Base-by-base conservation (phyloP, 2,888 invertebrate species). In the Acrobeloides nanus region DNA sequence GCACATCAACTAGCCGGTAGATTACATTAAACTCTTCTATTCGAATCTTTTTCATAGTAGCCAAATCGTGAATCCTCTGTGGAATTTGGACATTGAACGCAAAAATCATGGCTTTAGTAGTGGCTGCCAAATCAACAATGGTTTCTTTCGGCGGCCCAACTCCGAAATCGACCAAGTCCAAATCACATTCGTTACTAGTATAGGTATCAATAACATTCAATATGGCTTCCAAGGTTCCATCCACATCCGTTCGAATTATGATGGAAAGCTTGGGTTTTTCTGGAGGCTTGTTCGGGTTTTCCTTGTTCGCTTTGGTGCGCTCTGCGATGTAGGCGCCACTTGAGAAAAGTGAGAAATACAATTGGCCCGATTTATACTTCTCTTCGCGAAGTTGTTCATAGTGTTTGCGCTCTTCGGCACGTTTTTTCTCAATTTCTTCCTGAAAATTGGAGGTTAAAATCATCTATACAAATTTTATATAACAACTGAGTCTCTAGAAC, bases 141-240 rank as follows among this genome's bases (percentile, higher is more conserved):
- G 80, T 83, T 55, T 85, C 85, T 0, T 83, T 83, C 5, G 93
- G 81, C 35, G 83, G 81, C 0, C 97, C 97, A 2, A 97, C 86
- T 0, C 86, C 92, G 74, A 84, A 89, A 74, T 88, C 85, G 29
- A 95, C 82, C 3, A 97, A 75, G 65, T 88, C 84, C 12, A 97
- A 78, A 37, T 81, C 81, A 65, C 90, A 92, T 48, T 73, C 58
- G 1, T 64, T 56, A 23, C 55, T 82, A 3, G 95, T 75, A 70
- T 92, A 97, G 0, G 88, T 86, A 58, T 85, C 86, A 45, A 97
- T 74, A 7, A 87, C 84, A 74, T 92, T 87, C 54, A 92, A 75
- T 55, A 97, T 85, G 0, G 95, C 93, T 75, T 97, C 95, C 33
- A 93, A 83, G 0, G 90, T 89, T 0, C 97, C 97, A 75, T 88